Base-by-base conservation (phyloP, 2,888 invertebrate species). In the Napeogenes sylphis region DNA sequence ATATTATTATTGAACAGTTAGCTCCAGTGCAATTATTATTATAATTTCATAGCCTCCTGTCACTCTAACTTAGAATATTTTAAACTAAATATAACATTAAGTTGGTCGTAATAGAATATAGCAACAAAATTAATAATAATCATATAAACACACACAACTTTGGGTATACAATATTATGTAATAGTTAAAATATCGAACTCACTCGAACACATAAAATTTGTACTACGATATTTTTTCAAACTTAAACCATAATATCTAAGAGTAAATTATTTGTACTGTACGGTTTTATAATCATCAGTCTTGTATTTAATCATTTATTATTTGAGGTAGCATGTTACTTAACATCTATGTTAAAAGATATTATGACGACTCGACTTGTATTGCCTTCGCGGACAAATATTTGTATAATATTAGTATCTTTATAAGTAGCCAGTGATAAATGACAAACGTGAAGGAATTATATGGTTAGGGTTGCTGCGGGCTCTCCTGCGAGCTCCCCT, bases 151-250 rank as follows among this genome's bases (percentile, higher is more conserved):
- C 88, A 88, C 89, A 81, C 86, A 87, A 88, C 88, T 88, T 90
- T 90, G 88, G 87, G 85, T 87, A 88, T 84, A 86, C 81, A 75
- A 80, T 83, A 82, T 80, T 67, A 82, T 76, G 80, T 84, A 85
- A 85, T 82, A 81, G 82, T 82, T 82, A 85, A 82, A 75, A 80
- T 84, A 83, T 81, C 79, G 82, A 71, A 83, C 42, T 10, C 87
- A 89, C 86, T 82, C 86, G 88, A 89, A 90, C 90, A 89, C 90
- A 86, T 86, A 85, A 78, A 80, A 81, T 90, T 90, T 90, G 88
- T 90, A 90, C 90, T 87, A 84, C 73, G 81, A 85, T 87, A 85
- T 79, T 65, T 79, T 83, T 81, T 78, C 77, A 81, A 85, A 84
- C 82, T 82, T 82, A 85, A 75, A 71, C 74, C 66, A 76, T 79